Conservation (phyloP, 2,888 invertebrate genomes). For the Spisula subtruncata region DNA sequence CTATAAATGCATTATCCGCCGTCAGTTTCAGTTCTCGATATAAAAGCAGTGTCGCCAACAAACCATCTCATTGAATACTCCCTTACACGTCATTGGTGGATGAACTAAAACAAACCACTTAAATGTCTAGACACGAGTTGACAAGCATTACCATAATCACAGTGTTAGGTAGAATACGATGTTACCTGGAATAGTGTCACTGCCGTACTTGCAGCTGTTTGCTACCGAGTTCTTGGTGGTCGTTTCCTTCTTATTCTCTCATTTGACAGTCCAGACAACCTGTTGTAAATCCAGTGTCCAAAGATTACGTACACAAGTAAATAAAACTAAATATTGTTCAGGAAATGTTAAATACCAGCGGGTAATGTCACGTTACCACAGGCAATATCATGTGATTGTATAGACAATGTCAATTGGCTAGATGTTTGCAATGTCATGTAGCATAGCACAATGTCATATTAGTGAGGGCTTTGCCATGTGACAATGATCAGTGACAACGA, state of each 20-base stretch:
- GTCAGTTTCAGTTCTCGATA: background rate
- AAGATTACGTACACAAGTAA: background rate
- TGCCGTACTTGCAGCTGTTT: background rate
- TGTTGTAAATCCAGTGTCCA: background rate
- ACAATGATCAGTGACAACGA: too few relatives aligned
- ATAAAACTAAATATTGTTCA: background rate
- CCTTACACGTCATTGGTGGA: background rate
- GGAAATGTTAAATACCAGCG: background rate
- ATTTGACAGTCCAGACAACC: conserved; percentile 15
- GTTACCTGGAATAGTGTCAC: background rate
- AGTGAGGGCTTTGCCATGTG: too few relatives aligned
- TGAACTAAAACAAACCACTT: conserved; percentile 18
- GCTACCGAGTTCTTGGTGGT: background rate
- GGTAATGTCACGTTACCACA: too few relatives aligned
- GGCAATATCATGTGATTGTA: too few relatives aligned
- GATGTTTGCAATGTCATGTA: too few relatives aligned
- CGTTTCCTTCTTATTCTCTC: background rate
- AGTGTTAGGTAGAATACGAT: background rate
- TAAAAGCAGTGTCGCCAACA: background rate
- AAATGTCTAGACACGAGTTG: conserved; percentile 3
- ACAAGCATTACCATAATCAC: background rate
- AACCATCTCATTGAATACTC: background rate
- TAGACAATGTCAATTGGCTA: too few relatives aligned
- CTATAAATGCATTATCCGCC: background rate
- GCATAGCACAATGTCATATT: too few relatives aligned